Conservation (phyloP, 2,888 invertebrate species). For the Rhogogaster chlorosoma region DNA sequence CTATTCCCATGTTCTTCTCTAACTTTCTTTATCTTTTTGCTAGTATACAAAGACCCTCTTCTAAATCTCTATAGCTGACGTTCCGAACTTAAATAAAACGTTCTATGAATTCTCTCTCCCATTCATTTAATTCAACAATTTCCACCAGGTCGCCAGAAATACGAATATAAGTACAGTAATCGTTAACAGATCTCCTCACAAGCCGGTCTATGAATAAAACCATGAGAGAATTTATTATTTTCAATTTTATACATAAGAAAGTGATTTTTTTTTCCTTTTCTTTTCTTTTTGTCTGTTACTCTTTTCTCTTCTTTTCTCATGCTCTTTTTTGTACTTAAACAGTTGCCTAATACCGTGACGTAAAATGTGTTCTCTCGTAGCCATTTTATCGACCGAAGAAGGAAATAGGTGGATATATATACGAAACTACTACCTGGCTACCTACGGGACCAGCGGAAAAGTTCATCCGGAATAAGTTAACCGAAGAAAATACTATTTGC, state of each 20-base stretch:
- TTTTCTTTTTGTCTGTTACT: not conserved
- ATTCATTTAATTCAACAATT: not conserved
- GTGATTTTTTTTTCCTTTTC: not conserved
- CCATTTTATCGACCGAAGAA: constrained; percentile 18
- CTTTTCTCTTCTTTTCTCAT: not conserved
- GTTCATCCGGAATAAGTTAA: constrained; percentile 36
- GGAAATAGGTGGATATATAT: not conserved
- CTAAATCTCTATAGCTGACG: not conserved
- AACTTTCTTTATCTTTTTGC: not conserved
- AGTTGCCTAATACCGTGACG: not conserved
- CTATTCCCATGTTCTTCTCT: not conserved
- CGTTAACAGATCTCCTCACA: not conserved
- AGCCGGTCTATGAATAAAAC: no score
- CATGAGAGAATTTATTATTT: not conserved
- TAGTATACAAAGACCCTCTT: not conserved
- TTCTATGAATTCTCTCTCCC: not conserved
- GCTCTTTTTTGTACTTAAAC: not conserved
- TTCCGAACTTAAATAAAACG: not conserved
- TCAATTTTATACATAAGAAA: not conserved
- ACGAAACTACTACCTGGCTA: not conserved
- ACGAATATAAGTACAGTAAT: not conserved
- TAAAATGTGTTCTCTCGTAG: not conserved
- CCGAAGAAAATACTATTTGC: constrained; percentile 40
- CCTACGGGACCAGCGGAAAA: not conserved
- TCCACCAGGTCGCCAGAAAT: not conserved